Evolutionary conservation across 37 sponge, comb jelly and placozoan species (phyloP), one percentile per base, ranked within the genome.

Genomic region (Lycopodina hypogea): DNA sequence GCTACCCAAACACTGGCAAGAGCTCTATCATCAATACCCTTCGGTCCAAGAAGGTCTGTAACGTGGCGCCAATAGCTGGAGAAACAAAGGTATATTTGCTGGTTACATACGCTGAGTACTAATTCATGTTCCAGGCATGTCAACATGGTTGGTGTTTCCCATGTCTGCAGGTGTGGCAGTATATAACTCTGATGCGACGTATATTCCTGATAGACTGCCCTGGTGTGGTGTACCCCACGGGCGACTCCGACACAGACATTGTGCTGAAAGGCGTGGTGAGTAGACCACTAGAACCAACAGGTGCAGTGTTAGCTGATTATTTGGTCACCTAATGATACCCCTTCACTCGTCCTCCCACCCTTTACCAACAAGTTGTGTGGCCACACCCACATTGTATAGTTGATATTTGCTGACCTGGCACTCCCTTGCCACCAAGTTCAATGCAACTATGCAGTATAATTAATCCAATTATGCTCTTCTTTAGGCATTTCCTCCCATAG

Each of bases 131-230:
- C 30, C 60, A 70, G 9, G 2, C n/a, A 70, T 70, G 42, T 73
- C 33, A 15, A 21, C 50, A 22, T 73, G 56, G 56, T 19, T 58
- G 24, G 28, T 39, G 1, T 24, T 14, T 11, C 1, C 40, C 36
- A 36, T 17, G 30, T 28, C 30, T 15, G 9, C 58, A 94, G 95
- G 95, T 99, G 51, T 99, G 99, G 99, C 99, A 99, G 87, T 99
- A 99, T 66, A 93, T 99, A 22, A 88, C 96, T 37, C 80, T 99
- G 56, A 96, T 93, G 90, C 68, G 77, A 26, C 74, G 94, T 24
- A 96, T 99, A 71, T 89, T 90, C 76, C 89, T 99, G 39, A 99
- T 99, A 61, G 99, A 99, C 67, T 99, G 99, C 39, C 99, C 99
- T 30, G 99, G 99, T 18, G 92, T 99, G 0, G 99, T 99, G 40